Base-by-base conservation (phyloP, 2,113 vertebrate species). In the Lynx canadensis region DNA sequence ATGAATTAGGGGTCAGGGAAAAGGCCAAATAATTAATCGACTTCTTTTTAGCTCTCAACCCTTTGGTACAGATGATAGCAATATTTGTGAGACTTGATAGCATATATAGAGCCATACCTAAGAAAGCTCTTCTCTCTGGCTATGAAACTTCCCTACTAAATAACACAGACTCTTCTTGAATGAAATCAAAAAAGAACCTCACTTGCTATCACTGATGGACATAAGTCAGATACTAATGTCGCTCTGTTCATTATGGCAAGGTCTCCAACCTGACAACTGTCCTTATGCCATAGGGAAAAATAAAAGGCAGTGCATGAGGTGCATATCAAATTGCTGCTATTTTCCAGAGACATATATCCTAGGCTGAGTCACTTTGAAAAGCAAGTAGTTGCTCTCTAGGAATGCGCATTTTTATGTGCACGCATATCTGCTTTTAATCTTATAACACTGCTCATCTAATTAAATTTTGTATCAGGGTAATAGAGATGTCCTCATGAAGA, bases 171-270 rank as follows among this genome's bases (percentile, higher is more conserved):
- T 95, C 50, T 78, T 16, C 87, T 8, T 68, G 14, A 90, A n/a
- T 82, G 7, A 94, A 65, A 87, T 82, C 69, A 93, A 93, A 89
- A 84, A 0, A 0, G 52, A 97, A 31, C 3, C 25, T 29, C 60
- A 95, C 16, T 87, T 88, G 45, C 29, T 96, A 0, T 96, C 95
- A 91, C 48, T 79, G 87, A 92, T 86, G 71, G 69, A 76, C 50
- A 88, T 88, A 95, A 92, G 76, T 95, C 92, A 97, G 82, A 74
- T 50, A 27, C 23, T 78, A 94, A 92, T 80, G 71, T 95, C 69
- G 95, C 73, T 45, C 55, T 45, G 33, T 15, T 21, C 69, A n/a
- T 41, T 91, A 29, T 90, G 80, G 93, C 80, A 93, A 83, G 96
- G 25, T 89, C 65, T 82, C 89, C 31, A 69, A 0, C 36, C 68